Percentiles rank a stretch among this genome's conserved stretches.
These are phyloP conservation scores for Salarias fasciatus DNA, from an alignment of 2,797 vertebrate species.

Conservation along the genomic window DNA sequence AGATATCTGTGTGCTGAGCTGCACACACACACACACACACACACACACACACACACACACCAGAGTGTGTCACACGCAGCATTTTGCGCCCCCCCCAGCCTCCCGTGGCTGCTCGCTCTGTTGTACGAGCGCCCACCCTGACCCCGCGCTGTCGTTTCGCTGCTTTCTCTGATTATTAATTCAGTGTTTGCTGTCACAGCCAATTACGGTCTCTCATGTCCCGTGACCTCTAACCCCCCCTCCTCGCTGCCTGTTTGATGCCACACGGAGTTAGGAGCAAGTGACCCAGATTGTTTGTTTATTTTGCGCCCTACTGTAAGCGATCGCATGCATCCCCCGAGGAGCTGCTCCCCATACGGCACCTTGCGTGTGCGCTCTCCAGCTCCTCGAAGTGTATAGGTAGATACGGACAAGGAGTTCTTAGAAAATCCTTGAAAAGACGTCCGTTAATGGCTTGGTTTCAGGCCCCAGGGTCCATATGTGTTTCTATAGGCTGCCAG, in stretches of 20 bases:
- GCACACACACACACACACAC: neutral
- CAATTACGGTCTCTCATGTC: constrained; percentile 56
- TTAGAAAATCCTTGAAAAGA: constrained; percentile 43
- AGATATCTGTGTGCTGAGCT: neutral
- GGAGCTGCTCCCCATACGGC: constrained; percentile 37
- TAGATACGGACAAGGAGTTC: constrained; percentile 30
- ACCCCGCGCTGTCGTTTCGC: constrained; percentile 57
- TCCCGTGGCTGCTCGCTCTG: constrained; percentile 35
- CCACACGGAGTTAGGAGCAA: constrained; percentile 51
- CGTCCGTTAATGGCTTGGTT: constrained; percentile 41
- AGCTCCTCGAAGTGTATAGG: constrained; percentile 28
- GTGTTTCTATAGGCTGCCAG: constrained; percentile 25
- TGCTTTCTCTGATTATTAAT: constrained; percentile 75
- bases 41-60: constrained; percentile 24
- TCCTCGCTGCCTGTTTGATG: constrained; percentile 40
- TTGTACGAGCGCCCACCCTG: constrained; percentile 22
- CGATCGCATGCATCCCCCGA: constrained; percentile 48
- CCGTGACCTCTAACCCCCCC: constrained; percentile 57
- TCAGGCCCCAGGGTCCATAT: constrained; percentile 14
- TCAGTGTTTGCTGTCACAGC: constrained; percentile 71
- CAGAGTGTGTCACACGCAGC: constrained; percentile 37
- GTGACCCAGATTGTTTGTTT: constrained; percentile 69
- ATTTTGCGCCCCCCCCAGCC: constrained; percentile 40
- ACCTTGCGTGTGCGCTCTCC: constrained; percentile 23
- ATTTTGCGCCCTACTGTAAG: constrained; percentile 45